Conservation (phyloP, 2,797 vertebrate species). For the Sebastes baramenuke region DNA sequence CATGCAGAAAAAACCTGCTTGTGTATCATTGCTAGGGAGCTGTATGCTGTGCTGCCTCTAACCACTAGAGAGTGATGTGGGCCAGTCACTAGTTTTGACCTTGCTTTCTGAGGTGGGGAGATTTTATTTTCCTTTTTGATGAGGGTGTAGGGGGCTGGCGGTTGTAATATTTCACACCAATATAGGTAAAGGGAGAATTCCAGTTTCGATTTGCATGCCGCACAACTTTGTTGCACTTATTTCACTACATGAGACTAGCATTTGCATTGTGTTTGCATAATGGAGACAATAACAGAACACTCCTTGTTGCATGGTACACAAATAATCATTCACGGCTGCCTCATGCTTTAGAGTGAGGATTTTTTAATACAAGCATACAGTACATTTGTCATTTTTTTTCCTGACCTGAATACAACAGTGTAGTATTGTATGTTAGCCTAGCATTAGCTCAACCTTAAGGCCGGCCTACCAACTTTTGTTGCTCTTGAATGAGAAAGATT, state of each 20-base stretch:
- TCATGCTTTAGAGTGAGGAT: background rate
- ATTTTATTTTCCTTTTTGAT: background rate
- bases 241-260: conserved; percentile 36
- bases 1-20: conserved; percentile 15
- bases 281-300: conserved; percentile 34
- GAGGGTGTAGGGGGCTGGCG: background rate
- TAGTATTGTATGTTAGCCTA: background rate
- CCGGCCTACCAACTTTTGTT: background rate
- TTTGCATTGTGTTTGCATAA: conserved; percentile 70
- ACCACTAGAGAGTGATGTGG: conserved; percentile 72
- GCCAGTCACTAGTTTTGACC: conserved; percentile 73
- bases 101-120: conserved; percentile 67
- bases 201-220: conserved; percentile 56
- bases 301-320: conserved; percentile 32
- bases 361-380: background rate
- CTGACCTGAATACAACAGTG: background rate
- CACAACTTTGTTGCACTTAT: conserved; percentile 48
- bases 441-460: conserved; percentile 2
- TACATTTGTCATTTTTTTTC: background rate
- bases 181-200: conserved; percentile 27
- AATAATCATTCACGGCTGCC: conserved; percentile 1
- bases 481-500: conserved; percentile 2
- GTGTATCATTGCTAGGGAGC: conserved; percentile 3
- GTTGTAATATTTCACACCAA: conserved; percentile 36
- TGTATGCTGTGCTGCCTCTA: conserved; percentile 8